phyloP scores from a whole-genome alignment of 2,797 vertebrate species.

The Thamnophis elegans region DNA sequence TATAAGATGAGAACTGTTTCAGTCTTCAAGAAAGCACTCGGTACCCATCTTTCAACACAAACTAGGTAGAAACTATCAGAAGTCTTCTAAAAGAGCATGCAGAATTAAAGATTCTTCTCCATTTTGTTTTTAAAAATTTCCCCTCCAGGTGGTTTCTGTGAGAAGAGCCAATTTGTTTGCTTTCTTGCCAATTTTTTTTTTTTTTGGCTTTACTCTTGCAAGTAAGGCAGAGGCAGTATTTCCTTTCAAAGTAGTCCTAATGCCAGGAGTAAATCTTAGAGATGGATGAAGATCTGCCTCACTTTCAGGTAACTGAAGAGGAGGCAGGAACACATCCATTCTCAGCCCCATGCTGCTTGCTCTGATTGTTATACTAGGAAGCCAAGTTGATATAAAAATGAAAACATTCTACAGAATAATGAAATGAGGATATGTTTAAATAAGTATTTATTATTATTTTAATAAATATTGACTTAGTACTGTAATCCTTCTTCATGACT shows the following conservation, averaged over 20 bases:
- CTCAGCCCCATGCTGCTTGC: neutral
- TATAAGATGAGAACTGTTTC: neutral
- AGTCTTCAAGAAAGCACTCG: neutral
- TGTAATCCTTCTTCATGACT: neutral
- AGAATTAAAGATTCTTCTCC: neutral
- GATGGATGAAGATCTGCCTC: neutral
- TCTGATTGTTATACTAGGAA: neutral
- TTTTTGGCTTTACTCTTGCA: neutral
- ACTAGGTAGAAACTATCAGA: neutral
- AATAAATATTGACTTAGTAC: neutral
- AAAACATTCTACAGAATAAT: neutral
- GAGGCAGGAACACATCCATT: neutral
- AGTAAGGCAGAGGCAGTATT: neutral
- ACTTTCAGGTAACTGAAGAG: neutral
- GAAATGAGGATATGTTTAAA: neutral
- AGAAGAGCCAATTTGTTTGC: neutral
- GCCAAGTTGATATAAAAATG: neutral
- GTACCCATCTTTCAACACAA: neutral
- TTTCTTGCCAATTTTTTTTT: neutral
- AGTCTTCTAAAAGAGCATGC: neutral
- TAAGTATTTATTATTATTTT: neutral
- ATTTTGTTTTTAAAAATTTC: neutral
- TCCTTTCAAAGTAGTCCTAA: neutral
- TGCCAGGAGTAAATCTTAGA: neutral
- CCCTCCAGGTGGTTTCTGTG: neutral